Evolutionary conservation across 2,888 invertebrate genomes (phyloP), one percentile per base, ranked within the genome.

Genomic region (Meandrusa payeni): DNA sequence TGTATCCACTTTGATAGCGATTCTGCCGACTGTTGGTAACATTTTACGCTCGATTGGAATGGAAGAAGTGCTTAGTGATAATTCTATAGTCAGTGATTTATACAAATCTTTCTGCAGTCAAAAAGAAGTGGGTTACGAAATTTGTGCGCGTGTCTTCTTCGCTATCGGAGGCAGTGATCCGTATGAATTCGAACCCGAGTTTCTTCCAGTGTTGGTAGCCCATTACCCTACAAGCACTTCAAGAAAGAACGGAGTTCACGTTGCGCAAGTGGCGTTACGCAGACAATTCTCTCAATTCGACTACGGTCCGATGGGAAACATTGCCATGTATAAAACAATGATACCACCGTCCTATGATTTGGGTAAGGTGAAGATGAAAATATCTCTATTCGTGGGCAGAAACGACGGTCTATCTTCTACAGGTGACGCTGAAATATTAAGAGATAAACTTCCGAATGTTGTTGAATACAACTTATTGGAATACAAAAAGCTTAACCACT

Each of bases 371-470:
- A 61, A 53, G 0, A 67, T 63, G 61, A 59, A 50, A 13, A 46
- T 61, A 5, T 68, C 63, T 9, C 50, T 91, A 5, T 76, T 89
- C 43, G 88, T 76, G 45, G 88, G 88, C 4, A 68, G 61, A 1
- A 87, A 89, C 24, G 92, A 92, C 51, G 82, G 76, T 61, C 51
- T 91, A 9, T 78, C 90, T 0, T 51, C 57, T 0, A 2, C 68
- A 3, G 36, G 54, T 20, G 68, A 71, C 37, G 61, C 63, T 0
- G 43, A 49, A 1, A 38, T 48, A 5, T 40, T 64, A 5, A 50
- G 52, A 9, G 43, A 47, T 6, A 33, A 29, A 2, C 46, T 75
- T 5, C 61, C 66, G 0, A 71, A 70, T 47, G 61, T 68, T 1
- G 54, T 61, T 1, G 47, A 60, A 1, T 68, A 61, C 32, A 46